Percentiles rank a stretch among this genome's conserved stretches.
Evolutionary conservation across 2,797 vertebrate species (phyloP).

Genomic region (Scolopax bukidnonensis): DNA sequence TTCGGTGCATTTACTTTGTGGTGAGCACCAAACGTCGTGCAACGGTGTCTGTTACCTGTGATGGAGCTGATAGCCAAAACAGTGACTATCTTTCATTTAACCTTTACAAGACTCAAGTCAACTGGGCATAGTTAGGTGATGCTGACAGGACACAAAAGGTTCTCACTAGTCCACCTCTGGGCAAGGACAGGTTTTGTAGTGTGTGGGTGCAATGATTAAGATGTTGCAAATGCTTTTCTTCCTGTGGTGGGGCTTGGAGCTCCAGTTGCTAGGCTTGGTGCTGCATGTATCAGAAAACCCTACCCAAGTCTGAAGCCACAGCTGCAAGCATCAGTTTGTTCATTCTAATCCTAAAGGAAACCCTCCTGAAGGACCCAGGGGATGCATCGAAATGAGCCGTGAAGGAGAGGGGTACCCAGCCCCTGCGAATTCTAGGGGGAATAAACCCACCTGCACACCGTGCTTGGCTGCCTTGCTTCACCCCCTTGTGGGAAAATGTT

Average conservation of each 20-base stretch:
- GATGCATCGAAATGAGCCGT: neutral
- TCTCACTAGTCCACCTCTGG: neutral
- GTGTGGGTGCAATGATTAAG: neutral
- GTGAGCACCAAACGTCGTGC: rapidly evolving
- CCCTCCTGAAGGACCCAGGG: neutral
- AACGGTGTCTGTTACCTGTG: neutral
- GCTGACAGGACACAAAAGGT: neutral
- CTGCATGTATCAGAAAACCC: neutral
- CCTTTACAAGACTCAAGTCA: neutral
- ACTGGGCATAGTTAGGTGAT: neutral
- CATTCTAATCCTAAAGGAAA: neutral
- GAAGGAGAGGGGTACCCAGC: neutral
- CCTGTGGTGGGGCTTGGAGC: neutral
- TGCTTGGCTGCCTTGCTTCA: neutral
- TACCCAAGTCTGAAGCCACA: neutral
- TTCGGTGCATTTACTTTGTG: neutral
- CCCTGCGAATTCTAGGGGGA: rapidly evolving
- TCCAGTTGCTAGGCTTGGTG: rapidly evolving
- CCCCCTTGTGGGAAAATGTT: rapidly evolving
- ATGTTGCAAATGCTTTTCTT: neutral
- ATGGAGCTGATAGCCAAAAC: neutral
- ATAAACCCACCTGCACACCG: rapidly evolving
- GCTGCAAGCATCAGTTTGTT: rapidly evolving
- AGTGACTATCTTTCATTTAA: neutral
- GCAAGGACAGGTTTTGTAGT: neutral